Percentiles rank a stretch among this genome's conserved stretches.
Evolutionary conservation across 2,113 vertebrate genomes (phyloP).

Genomic region (Australoheros scitulus): DNA sequence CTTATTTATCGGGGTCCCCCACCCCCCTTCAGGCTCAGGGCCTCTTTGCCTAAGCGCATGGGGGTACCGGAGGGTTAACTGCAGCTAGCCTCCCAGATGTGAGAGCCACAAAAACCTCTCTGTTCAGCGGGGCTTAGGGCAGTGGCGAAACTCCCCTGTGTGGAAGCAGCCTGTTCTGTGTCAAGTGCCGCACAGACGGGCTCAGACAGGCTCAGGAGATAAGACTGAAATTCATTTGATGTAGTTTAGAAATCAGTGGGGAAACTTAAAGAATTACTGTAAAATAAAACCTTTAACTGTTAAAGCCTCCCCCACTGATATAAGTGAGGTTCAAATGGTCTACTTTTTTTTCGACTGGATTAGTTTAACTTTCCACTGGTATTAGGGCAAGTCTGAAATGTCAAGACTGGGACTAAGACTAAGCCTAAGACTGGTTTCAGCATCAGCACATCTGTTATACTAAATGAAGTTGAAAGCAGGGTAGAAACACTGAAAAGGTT

Average conservation of each 20-base stretch:
- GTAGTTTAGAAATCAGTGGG: background rate
- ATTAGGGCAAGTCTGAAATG: background rate
- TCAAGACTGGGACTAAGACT: no score
- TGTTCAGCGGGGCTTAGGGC: constrained; percentile 42
- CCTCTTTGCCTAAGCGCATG: background rate
- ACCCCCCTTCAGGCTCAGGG: background rate
- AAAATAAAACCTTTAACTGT: background rate
- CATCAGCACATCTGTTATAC: background rate
- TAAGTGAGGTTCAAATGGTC: no score
- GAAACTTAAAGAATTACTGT: background rate
- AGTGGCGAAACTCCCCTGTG: background rate
- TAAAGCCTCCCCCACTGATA: background rate
- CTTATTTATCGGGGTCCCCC: background rate
- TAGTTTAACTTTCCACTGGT: background rate
- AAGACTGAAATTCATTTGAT: background rate
- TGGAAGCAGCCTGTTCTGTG: constrained; percentile 9
- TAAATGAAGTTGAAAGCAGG: background rate
- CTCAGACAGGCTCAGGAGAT: background rate
- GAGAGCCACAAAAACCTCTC: constrained; percentile 59
- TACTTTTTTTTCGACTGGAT: background rate
- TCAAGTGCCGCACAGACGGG: background rate
- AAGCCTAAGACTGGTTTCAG: background rate
- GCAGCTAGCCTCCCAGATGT: constrained; percentile 72
- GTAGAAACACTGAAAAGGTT: background rate
- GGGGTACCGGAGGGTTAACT: constrained; percentile 22